Evolutionary conservation across 1,140 invertebrate species (phyloP).

Genomic region (Patella vulgata): DNA sequence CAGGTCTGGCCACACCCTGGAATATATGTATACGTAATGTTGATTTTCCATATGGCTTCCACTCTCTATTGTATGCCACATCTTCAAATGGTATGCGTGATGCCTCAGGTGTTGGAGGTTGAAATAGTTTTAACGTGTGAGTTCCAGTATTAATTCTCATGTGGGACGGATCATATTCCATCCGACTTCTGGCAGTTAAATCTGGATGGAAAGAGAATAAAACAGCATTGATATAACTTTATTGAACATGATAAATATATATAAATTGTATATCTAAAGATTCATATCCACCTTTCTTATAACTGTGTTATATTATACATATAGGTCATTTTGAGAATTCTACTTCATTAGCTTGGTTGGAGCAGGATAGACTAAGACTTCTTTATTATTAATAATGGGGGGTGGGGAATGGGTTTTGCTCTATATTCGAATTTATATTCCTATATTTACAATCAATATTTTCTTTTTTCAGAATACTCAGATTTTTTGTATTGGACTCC

Average conservation of each 20-base stretch:
- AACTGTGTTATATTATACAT: too few relatives aligned
- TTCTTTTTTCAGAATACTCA: too few relatives aligned
- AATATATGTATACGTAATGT: constrained; percentile 59
- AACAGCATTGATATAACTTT: too few relatives aligned
- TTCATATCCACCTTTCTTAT: neutral
- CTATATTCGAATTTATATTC: too few relatives aligned
- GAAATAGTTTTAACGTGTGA: constrained; percentile 56
- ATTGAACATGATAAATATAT: too few relatives aligned
- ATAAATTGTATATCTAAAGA: neutral
- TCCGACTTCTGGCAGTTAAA: constrained; percentile 39
- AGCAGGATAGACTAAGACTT: too few relatives aligned
- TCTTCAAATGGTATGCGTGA: constrained; percentile 47
- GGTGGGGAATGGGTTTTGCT: too few relatives aligned
- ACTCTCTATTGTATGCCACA: constrained; percentile 38
- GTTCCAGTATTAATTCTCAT: constrained; percentile 59
- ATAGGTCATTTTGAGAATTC: too few relatives aligned
- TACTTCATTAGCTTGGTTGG: too few relatives aligned
- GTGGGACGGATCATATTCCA: constrained; percentile 46
- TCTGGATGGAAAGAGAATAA: constrained; percentile 27
- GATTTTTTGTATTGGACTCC: too few relatives aligned
- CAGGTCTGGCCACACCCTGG: constrained; percentile 54
- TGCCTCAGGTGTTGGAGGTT: constrained; percentile 56
- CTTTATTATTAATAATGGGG: too few relatives aligned
- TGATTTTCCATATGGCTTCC: constrained; percentile 53
- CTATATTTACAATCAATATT: too few relatives aligned